Base-by-base conservation (phyloP, 23 tunicate genomes). In the Styela clava region DNA sequence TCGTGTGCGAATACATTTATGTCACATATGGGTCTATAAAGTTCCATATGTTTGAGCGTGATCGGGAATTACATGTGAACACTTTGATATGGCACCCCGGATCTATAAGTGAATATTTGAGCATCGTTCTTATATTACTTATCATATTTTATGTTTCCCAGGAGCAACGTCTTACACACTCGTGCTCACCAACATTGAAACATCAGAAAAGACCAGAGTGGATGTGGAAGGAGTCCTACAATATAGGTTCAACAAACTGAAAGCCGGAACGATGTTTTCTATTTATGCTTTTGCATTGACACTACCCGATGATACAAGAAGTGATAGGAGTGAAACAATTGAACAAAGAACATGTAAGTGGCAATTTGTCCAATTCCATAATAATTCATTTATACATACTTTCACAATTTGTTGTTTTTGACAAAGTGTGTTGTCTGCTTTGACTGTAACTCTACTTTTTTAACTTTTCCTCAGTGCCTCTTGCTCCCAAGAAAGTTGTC, bases 251-350 rank as follows among this genome's bases (percentile, higher is more conserved):
- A 24, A 51, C 7, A 69, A 35, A 64, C 86, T 88, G n/a, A 69
- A 23, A 2, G 52, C 93, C 9, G 93, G 93, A 69, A 84, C 94
- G 20, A 18, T 61, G 63, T 89, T 84, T 73, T 85, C 87, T 71
- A 88, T 79, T 63, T 77, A 87, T 61, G 94, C 83, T 19, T 24
- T 63, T 2, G 88, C 94, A 0, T 33, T 76, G 30, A 76, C 81
- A 21, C 27, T 76, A 23, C 81, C 81, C 7, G 81, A 76, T 52
- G 19, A 33, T 1, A 23, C 65, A 24, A 51, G 81, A 51, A 76
- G 81, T 31, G 81, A 44, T 27, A 52, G 28, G 22, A 76, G 81
- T 56, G 81, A 36, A 1, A 18, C 65, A 18, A 1, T 76, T 44
- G 23, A 25, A 25, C 81, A 36, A 26, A 36, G 81, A 52, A 76